Percentiles rank a stretch among this genome's conserved stretches.
Evolutionary conservation across 2,797 vertebrate species (phyloP).

Genomic region (Scomberomorus guttatus): DNA sequence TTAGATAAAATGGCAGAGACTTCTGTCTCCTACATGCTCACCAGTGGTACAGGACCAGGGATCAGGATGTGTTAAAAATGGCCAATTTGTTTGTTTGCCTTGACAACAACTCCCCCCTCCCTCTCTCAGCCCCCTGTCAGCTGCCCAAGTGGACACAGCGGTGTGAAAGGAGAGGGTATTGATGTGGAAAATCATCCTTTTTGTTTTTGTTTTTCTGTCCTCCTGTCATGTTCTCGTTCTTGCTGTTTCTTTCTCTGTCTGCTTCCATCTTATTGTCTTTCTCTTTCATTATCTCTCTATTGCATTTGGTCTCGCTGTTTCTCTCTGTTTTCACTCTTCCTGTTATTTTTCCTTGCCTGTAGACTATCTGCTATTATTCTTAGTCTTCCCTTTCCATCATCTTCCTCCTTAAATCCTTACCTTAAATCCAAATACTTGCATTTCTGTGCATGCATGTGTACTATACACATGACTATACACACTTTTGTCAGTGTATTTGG

Average conservation of each 20-base stretch:
- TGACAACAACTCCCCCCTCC: conserved; percentile 50
- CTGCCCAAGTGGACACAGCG: conserved; percentile 67
- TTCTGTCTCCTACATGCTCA: conserved; percentile 39
- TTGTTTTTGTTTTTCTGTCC: conserved; percentile 66
- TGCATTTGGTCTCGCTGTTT: conserved; percentile 13
- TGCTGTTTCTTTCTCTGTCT: conserved; percentile 33
- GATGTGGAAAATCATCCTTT: conserved; percentile 79
- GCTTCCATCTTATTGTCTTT: conserved; percentile 38
- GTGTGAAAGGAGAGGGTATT: conserved; percentile 68
- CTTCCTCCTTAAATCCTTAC: background rate
- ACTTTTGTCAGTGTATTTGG: too few species aligned
- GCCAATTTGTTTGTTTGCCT: conserved; percentile 77
- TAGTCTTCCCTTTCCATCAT: conserved; percentile 26
- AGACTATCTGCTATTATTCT: conserved; percentile 21
- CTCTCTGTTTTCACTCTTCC: conserved; percentile 3
- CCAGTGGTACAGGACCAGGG: conserved; percentile 33
- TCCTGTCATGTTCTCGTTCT: conserved; percentile 45
- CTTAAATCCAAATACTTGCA: conserved; percentile 34
- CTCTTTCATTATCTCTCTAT: conserved; percentile 42
- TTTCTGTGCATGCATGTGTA: background rate
- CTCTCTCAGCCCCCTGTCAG: conserved; percentile 45
- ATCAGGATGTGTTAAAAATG: conserved; percentile 70
- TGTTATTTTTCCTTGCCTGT: conserved; percentile 9
- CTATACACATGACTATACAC: too few species aligned
- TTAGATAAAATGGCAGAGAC: conserved; percentile 57